Evolutionary conservation across 35 echinoderm and acorn worm genomes (phyloP).

Genomic region (Heliocidaris erythrogramma): DNA sequence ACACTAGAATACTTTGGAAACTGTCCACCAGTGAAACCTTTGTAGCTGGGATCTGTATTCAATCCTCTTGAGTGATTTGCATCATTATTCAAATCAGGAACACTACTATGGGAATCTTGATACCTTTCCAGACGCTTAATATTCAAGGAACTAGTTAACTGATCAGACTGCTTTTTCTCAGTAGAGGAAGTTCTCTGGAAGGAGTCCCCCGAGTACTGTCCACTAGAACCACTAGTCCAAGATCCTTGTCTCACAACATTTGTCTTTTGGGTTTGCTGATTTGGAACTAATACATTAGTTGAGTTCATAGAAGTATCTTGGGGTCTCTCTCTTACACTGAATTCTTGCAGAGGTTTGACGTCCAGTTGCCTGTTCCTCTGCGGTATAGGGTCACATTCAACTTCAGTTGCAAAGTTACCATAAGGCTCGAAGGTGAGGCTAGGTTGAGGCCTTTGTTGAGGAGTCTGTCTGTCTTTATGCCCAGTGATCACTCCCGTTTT

Average conservation of each 20-base stretch:
- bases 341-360: slow-evolving; percentile 26
- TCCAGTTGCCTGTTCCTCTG: neutral
- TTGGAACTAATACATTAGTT: neutral
- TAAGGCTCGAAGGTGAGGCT: slow-evolving; percentile 39
- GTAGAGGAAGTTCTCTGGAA: neutral
- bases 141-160: slow-evolving; percentile 8
- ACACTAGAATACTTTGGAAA: slow-evolving; percentile 52
- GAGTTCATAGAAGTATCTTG: neutral
- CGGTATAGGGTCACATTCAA: neutral
- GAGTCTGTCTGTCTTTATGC: neutral
- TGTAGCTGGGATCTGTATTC: neutral
- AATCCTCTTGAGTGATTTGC: neutral
- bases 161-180: neutral
- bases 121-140: neutral
- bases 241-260: slow-evolving; percentile 57
- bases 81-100: slow-evolving; percentile 26
- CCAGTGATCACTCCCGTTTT: slow-evolving; percentile 26
- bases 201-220: neutral
- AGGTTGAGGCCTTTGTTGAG: neutral
- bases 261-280: neutral
- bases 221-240: slow-evolving; percentile 44
- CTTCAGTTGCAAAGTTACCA: slow-evolving; percentile 39
- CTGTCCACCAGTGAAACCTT: neutral
- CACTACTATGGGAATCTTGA: slow-evolving; percentile 33
- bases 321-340: neutral